A percentile compares a stretch with the other conserved stretches of the same genome.
phyloP scores from a whole-genome alignment of 2,888 invertebrate genomes.

The Thereva unica region DNA sequence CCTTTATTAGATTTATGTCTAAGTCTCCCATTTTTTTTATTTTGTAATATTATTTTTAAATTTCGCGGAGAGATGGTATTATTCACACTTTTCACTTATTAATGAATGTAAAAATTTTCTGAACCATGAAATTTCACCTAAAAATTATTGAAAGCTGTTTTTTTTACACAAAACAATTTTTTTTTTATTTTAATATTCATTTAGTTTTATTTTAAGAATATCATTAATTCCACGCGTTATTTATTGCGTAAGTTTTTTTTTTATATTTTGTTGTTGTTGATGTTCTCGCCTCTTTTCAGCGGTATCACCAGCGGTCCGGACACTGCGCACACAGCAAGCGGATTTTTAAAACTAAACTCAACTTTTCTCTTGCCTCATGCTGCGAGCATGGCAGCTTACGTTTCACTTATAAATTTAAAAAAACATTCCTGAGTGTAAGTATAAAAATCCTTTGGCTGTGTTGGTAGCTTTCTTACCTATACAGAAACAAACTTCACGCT shows the following conservation, averaged over 20 bases:
- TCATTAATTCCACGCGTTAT: no score
- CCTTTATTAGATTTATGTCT: conserved; percentile 53
- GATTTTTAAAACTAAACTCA: conserved; percentile 43
- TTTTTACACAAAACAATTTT: no score
- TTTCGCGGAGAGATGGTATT: conserved; percentile 47
- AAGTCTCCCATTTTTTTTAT: conserved; percentile 54
- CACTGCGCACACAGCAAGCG: conserved; percentile 22
- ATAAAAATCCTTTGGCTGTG: conserved; percentile 7
- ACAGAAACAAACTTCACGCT: no score
- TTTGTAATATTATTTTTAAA: background rate
- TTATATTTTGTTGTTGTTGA: background rate
- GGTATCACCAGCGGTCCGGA: background rate
- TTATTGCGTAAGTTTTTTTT: no score
- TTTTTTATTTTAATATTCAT: no score
- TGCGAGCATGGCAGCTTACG: conserved; percentile 1
- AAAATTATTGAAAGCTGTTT: no score
- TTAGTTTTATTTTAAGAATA: no score
- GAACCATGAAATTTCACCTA: no score
- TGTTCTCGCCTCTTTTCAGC: no score
- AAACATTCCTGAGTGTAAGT: conserved; percentile 8
- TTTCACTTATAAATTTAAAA: conserved; percentile 39
- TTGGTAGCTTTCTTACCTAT: background rate
- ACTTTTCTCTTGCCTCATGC: conserved; percentile 27
- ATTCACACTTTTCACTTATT: conserved; percentile 47
- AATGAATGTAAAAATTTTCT: background rate